Base-by-base conservation (phyloP, 2,797 vertebrate genomes). In the Crax fasciolata region DNA sequence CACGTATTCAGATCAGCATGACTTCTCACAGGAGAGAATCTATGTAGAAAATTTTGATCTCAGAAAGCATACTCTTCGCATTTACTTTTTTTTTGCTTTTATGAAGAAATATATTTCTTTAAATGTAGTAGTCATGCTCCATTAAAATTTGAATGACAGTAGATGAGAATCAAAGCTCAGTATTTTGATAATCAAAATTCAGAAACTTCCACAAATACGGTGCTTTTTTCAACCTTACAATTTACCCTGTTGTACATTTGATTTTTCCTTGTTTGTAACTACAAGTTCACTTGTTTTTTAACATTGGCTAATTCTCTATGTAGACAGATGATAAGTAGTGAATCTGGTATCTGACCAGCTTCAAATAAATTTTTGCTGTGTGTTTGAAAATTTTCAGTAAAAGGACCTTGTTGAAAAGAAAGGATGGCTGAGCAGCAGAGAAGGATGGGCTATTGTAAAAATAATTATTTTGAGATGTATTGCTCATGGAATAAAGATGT, bases 301-400 rank as follows among this genome's bases (percentile, higher is more conserved):
- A 70, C 7, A 8, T 19, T 81, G 27, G 24, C 81, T 65, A 91
- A 81, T 35, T 11, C 14, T 59, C 1, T 44, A 6, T 54, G 13
- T 43, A 44, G n/a, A 38, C n/a, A 75, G 35, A 24, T 5, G 23
- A 4, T 57, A 23, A 54, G 3, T 24, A 0, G 0, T 55, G 23
- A 58, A 4, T 57, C 13, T 38, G 9, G 3, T 57, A 20, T 49
- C 32, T 51, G 39, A 43, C 41, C 44, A 28, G 49, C 68, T 78
- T 77, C 10, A 28, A 39, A 35, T 25, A 54, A 13, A 32, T 58
- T 65, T 85, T 32, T 73, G 6, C 48, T 52, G 16, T 1, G 1
- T 14, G 2, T 57, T 51, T 76, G 51, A 54, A 51, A 71, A 49
- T 25, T 72, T 78, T 75, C 24, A 75, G 11, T n/a, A 32, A 35